These are phyloP conservation scores for Euura lappo DNA, from an alignment of 1,140 invertebrate genomes.

Conservation along the genomic window DNA sequence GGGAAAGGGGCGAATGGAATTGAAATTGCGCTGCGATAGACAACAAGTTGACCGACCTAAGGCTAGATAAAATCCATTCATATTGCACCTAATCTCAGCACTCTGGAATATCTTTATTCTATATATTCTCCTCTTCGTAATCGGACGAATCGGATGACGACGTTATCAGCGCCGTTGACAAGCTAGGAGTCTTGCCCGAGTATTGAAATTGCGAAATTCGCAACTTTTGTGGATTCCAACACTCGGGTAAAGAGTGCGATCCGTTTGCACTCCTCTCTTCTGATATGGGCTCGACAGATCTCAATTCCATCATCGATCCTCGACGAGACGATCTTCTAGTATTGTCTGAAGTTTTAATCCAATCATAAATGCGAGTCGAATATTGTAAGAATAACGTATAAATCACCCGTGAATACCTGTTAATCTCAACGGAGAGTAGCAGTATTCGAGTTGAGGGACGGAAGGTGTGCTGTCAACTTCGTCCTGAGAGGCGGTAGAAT, in stretches of 20 bases:
- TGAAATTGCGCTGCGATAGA: neutral
- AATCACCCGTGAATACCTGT: neutral
- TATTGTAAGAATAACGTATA: no score
- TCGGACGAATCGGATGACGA: slow-evolving; percentile 57
- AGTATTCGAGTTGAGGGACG: neutral
- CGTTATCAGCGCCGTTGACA: slow-evolving; percentile 52
- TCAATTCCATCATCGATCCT: slow-evolving; percentile 59
- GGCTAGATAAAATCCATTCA: neutral
- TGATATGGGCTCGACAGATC: slow-evolving; percentile 42
- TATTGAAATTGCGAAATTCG: slow-evolving; percentile 48
- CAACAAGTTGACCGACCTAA: neutral
- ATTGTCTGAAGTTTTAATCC: slow-evolving; percentile 19
- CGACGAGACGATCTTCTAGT: slow-evolving; percentile 39
- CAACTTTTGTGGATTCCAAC: slow-evolving; percentile 49
- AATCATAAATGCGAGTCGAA: no score
- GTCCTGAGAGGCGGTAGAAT: slow-evolving; percentile 43
- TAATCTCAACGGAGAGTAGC: neutral
- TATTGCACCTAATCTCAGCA: slow-evolving; percentile 1
- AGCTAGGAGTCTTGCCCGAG: slow-evolving; percentile 44
- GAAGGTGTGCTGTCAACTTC: slow-evolving; percentile 33
- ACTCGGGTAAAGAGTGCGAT: slow-evolving; percentile 55
- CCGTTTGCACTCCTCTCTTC: slow-evolving; percentile 47
- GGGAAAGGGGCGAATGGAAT: no score
- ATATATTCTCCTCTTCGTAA: slow-evolving; percentile 49
- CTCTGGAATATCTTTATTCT: neutral